Evolutionary conservation across 2,888 invertebrate genomes (phyloP).

Genomic region (Salpingus planirostris): DNA sequence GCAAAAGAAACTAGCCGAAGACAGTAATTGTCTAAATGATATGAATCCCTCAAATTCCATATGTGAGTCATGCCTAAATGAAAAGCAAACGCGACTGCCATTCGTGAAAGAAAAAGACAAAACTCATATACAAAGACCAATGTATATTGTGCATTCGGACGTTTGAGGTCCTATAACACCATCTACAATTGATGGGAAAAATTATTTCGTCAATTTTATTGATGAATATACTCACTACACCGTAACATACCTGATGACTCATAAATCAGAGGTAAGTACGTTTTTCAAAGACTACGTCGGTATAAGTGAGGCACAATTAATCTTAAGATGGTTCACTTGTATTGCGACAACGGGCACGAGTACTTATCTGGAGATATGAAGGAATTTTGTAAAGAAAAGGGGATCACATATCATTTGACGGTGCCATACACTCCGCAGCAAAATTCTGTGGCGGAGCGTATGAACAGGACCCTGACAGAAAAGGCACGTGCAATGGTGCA

Average conservation of each 20-base stretch:
- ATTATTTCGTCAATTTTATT: conserved; percentile 11
- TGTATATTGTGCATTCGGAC: conserved; percentile 12
- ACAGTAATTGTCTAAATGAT: conserved; percentile 1
- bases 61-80: conserved; percentile 10
- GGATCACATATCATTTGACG: no score
- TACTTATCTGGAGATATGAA: no score
- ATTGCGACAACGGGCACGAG: no score
- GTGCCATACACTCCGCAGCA: no score
- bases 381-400: no score
- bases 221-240: conserved; percentile 14
- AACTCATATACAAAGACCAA: conserved; percentile 7
- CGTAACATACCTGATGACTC: conserved; percentile 12
- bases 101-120: conserved; percentile 10
- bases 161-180: conserved; percentile 14
- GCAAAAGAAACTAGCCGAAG: not conserved
- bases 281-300: no score
- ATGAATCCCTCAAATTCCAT: conserved; percentile 5
- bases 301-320: no score
- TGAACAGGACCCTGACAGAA: no score
- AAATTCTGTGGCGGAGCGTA: no score
- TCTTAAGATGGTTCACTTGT: no score
- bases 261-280: no score
- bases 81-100: conserved; percentile 7
- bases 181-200: conserved; percentile 12
- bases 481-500: no score